phyloP scores from a whole-genome alignment of 2,113 vertebrate genomes.

The Pteruthius melanotis region DNA sequence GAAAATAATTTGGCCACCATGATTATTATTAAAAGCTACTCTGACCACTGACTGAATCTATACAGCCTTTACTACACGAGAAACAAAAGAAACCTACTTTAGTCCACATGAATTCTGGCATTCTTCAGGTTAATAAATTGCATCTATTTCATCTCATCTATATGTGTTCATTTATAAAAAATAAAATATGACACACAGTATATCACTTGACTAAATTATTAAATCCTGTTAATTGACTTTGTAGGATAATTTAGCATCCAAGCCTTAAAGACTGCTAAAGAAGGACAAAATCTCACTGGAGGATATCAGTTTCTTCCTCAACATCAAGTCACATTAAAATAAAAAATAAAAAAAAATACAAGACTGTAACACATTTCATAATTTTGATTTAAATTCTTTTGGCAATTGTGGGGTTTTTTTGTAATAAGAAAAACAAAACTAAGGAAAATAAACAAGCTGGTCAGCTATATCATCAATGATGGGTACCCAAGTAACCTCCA shows the following conservation, averaged over 20 bases:
- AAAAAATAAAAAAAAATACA: background rate
- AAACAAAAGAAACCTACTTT: background rate
- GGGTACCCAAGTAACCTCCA: background rate
- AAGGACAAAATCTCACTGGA: background rate
- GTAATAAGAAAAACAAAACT: background rate
- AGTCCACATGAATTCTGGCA: background rate
- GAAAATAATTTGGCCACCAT: fast-evolving
- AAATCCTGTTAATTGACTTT: background rate
- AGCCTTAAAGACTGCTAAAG: background rate
- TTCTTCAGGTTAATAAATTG: background rate
- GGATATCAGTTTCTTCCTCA: background rate
- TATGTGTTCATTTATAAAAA: background rate
- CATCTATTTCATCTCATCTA: background rate
- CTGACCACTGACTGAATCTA: background rate
- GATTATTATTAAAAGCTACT: background rate
- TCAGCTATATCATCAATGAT: background rate
- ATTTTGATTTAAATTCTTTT: background rate
- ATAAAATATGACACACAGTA: background rate
- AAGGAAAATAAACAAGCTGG: background rate
- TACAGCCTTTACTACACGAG: background rate
- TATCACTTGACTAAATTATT: background rate
- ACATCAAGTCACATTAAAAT: background rate
- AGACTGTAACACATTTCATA: background rate
- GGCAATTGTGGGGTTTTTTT: fast-evolving
- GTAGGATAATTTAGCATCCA: background rate